phyloP scores from a whole-genome alignment of 2,888 invertebrate genomes.

The Aphodius sticticus region DNA sequence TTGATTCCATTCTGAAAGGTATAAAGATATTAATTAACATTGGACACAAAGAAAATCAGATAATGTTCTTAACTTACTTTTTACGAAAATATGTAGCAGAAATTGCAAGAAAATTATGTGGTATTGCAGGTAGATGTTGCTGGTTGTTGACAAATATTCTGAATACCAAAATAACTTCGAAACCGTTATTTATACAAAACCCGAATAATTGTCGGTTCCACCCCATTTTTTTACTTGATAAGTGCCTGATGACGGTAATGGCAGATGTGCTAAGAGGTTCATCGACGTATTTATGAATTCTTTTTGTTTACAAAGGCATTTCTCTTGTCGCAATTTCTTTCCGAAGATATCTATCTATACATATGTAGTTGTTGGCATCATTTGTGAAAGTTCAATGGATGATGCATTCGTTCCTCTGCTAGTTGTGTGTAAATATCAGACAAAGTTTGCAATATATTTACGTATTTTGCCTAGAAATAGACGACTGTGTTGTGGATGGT shows the following conservation, averaged over 20 bases:
- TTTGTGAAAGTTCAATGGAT: constrained; percentile 19
- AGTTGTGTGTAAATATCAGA: background rate
- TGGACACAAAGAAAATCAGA: background rate
- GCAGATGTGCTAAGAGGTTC: constrained; percentile 14
- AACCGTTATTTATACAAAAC: constrained; percentile 9
- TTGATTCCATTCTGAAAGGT: background rate
- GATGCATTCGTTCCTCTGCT: background rate
- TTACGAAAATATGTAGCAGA: background rate
- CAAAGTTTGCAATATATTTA: background rate
- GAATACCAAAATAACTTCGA: background rate
- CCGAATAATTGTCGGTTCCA: constrained; percentile 12
- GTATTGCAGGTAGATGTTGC: background rate
- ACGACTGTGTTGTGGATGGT: background rate
- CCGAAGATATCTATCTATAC: background rate
- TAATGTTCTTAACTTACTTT: background rate
- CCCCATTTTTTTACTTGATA: constrained; percentile 7
- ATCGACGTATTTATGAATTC: constrained; percentile 6
- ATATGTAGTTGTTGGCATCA: constrained; percentile 15
- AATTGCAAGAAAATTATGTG: background rate
- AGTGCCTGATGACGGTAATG: constrained; percentile 5
- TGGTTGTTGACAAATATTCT: background rate
- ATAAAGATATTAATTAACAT: background rate
- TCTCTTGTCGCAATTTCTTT: constrained; percentile 4
- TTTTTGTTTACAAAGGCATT: constrained; percentile 5
- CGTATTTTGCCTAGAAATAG: background rate